Base-by-base conservation (phyloP, 2,888 invertebrate genomes). In the Pseudolycoriella hygida region DNA sequence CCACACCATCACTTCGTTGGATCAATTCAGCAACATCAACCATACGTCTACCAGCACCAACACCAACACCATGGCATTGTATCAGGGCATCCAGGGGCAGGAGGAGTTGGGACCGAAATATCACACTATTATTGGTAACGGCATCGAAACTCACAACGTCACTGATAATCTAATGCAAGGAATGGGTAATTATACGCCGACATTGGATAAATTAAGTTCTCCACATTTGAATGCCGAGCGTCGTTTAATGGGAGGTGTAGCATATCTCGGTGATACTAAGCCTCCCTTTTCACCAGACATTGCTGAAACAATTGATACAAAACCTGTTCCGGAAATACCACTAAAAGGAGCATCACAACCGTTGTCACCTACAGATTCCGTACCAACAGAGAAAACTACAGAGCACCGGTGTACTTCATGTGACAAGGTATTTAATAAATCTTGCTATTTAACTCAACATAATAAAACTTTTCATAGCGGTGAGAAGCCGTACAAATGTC, bases 391-490 rank as follows among this genome's bases (percentile, higher is more conserved):
- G 17, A 19, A 18, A 10, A 17, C 15, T 12, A 31, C 17, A 55
- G 44, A 66, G 69, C 75, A 77, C 61, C 81, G 80, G 64, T 89
- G 88, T 64, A 72, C 76, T 57, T 79, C 81, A 57, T 90, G 89
- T 66, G 77, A 82, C 61, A 88, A 88, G 63, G 67, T 77, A 38
- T 89, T 89, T 67, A 83, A 83, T 61, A 84, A 82, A 56, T 78
- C 81, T 43, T 89, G 89, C 62, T 89, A 89, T 60, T 69, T 89
- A 46, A 89, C 88, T 44, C 89, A 89, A 61, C 89, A 90, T 65
- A 86, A 86, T 65, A 88, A 87, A 62, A 83, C 83, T 53, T 86
- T 86, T 65, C 89, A 90, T 63, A 77, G 78, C 50, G 88, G 87
- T 50, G 84, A 81, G 56, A 85, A 84, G 60, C 87, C 86, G 14